These are phyloP conservation scores for Osmerus eperlanus DNA, from an alignment of 2,113 vertebrate species.

Conservation along the genomic window DNA sequence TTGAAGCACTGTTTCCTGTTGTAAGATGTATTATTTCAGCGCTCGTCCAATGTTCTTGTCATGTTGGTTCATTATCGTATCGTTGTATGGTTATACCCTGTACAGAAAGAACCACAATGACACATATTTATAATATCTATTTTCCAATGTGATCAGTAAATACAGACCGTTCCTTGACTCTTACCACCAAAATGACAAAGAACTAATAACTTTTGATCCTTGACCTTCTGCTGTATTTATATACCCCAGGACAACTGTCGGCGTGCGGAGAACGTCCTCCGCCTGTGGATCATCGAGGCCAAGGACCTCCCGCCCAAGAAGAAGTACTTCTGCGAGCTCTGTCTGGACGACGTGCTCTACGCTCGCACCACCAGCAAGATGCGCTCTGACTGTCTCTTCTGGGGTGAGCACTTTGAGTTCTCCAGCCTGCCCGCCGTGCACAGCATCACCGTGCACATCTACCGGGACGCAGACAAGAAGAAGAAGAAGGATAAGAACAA, in stretches of 20 bases:
- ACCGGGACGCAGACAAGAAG: conserved; percentile 92
- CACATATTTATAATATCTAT: too few species aligned
- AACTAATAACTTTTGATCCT: too few species aligned
- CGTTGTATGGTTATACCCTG: too few species aligned
- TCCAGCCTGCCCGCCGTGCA: conserved; percentile 78
- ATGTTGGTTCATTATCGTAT: too few species aligned
- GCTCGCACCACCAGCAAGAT: conserved; percentile 96
- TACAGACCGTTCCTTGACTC: too few species aligned
- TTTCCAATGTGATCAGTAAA: too few species aligned
- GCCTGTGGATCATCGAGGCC: conserved; percentile 97
- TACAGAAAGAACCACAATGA: too few species aligned
- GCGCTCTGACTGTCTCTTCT: conserved; percentile 91
- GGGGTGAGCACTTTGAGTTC: conserved; percentile 97
- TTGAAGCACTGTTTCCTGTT: too few species aligned
- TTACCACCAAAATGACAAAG: too few species aligned
- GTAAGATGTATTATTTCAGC: too few species aligned
- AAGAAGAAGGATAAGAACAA: conserved; percentile 98
- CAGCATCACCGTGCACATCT: conserved; percentile 93
- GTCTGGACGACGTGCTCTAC: conserved; percentile 92
- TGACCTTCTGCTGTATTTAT: too few species aligned
- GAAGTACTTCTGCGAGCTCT: conserved; percentile 97
- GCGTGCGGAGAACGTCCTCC: conserved; percentile 86
- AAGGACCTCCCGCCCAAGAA: conserved; percentile 95
- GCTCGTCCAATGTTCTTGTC: too few species aligned
- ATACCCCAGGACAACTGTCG: conserved; percentile 87